These are phyloP conservation scores for Phocoena phocoena DNA, from an alignment of 2,113 vertebrate species.

Conservation along the genomic window DNA sequence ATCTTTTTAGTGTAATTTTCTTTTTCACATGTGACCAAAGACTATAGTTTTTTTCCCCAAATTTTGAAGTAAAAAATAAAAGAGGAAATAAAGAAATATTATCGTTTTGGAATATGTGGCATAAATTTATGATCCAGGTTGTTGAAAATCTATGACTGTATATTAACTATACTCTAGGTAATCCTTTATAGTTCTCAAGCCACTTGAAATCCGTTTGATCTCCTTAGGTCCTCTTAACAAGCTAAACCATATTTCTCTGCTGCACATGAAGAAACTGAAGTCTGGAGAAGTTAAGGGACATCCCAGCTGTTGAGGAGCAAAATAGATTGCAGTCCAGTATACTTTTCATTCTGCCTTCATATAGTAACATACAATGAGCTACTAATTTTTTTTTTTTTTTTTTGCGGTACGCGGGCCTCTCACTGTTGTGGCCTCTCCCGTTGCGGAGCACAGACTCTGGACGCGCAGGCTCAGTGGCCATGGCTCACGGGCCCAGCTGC, in stretches of 20 bases:
- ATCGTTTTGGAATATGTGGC: not conserved
- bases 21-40: not conserved
- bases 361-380: not conserved
- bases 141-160: not conserved
- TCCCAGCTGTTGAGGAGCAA: not conserved
- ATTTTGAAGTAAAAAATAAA: constrained; percentile 30
- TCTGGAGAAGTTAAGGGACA: not conserved
- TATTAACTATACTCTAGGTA: not conserved
- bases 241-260: not conserved
- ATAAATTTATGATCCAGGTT: not conserved
- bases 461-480: no score
- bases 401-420: no score
- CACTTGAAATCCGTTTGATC: not conserved
- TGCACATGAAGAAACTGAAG: not conserved
- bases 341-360: not conserved
- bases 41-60: not conserved
- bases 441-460: no score
- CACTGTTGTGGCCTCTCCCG: no score
- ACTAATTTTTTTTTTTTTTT: not conserved
- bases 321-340: not conserved
- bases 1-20: not conserved
- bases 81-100: not conserved
- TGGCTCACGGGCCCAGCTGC: no score
- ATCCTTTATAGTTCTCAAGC: not conserved
- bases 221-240: not conserved